These are phyloP conservation scores for Hippocampus mohnikei DNA, from an alignment of 2,113 vertebrate species.

Conservation along the genomic window DNA sequence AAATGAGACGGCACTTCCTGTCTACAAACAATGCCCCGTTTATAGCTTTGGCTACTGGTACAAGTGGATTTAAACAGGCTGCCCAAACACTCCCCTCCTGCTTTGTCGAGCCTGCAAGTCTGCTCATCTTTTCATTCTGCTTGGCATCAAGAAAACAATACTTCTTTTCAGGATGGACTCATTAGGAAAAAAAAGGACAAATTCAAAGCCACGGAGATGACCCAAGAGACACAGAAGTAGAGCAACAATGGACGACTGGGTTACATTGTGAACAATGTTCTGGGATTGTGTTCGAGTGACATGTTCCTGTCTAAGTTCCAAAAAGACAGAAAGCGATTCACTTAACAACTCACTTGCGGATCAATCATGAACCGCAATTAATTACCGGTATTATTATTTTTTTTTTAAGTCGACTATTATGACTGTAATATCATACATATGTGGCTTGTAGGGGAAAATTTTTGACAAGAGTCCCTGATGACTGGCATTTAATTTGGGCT, in stretches of 20 bases:
- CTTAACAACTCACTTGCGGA: not conserved
- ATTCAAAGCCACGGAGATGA: conserved; percentile 11
- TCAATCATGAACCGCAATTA: not conserved
- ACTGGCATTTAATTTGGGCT: not conserved
- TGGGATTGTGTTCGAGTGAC: not conserved
- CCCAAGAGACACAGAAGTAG: conserved; percentile 15
- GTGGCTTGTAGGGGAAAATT: not conserved
- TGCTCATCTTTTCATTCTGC: conserved; percentile 30
- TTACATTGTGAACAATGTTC: too few species aligned
- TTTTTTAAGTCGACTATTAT: not conserved
- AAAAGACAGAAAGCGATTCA: not conserved
- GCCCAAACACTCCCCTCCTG: conserved; percentile 15
- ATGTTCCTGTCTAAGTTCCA: not conserved
- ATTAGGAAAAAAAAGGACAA: conserved; percentile 9
- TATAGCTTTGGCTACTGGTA: not conserved
- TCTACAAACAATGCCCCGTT: conserved; percentile 14
- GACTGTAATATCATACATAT: not conserved
- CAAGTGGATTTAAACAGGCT: conserved; percentile 29
- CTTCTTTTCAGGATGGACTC: conserved; percentile 44
- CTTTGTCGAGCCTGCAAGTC: conserved; percentile 14
- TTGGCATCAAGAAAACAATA: conserved; percentile 52
- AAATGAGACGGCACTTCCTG: not conserved
- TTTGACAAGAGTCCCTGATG: not conserved
- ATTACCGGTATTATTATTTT: too few species aligned
- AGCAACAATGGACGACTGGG: conserved; percentile 1